These are phyloP conservation scores for Gerris lacustris DNA, from an alignment of 2,888 invertebrate genomes.

Conservation along the genomic window DNA sequence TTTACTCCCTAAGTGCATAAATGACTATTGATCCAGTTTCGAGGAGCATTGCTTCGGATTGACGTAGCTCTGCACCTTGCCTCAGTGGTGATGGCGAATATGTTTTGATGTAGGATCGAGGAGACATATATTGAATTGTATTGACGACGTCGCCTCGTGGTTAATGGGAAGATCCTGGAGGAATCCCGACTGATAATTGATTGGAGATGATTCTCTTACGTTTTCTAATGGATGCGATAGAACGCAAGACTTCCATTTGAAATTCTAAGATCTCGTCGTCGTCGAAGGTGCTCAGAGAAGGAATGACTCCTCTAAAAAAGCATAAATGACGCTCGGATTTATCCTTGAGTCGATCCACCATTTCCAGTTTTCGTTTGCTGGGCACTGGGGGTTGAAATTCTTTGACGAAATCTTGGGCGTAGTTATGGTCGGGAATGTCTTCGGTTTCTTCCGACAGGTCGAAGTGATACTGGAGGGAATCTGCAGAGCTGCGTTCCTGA, in stretches of 20 bases:
- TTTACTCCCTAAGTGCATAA: no score
- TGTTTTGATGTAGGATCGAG: no score
- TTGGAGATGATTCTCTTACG: background rate
- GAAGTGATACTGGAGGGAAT: background rate
- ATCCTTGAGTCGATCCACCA: background rate
- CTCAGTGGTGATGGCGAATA: no score
- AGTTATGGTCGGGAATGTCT: background rate
- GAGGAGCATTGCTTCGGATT: no score
- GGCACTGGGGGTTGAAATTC: background rate
- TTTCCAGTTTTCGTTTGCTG: background rate
- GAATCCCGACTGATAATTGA: no score
- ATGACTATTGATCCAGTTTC: no score
- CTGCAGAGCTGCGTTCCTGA: background rate
- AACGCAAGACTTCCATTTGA: conserved; percentile 17
- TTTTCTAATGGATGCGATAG: background rate
- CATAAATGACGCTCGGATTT: conserved; percentile 17
- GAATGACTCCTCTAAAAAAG: conserved; percentile 18
- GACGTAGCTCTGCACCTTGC: no score
- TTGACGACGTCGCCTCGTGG: no score
- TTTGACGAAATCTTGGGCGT: background rate
- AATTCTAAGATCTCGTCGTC: conserved; percentile 20
- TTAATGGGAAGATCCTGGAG: no score
- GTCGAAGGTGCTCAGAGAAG: conserved; percentile 18
- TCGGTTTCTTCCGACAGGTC: background rate
- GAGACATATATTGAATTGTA: no score